Base-by-base conservation (phyloP, 1,140 invertebrate species). In the Apis dorsata region DNA sequence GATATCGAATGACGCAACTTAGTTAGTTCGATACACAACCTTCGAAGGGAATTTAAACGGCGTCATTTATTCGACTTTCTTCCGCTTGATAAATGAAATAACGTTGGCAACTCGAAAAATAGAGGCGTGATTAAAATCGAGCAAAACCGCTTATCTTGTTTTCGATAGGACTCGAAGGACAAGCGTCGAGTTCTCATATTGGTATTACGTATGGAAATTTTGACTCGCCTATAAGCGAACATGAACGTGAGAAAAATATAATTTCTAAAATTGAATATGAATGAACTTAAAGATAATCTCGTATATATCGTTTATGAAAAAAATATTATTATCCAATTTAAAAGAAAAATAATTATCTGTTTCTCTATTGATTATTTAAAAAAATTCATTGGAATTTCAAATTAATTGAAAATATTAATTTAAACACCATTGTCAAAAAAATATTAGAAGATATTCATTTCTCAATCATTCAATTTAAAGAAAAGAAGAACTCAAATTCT, bases 61-160 rank as follows among this genome's bases (percentile, higher is more conserved):
- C 9, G 28, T 5, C 12, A 19, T 70, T 60, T 68, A 15, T 53
- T 49, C 10, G 15, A 66, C 24, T 28, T 44, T 24, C 11, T 12
- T 28, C 9, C n/a, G 53, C 44, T 15, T 53, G 53, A 7, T 34
- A 13, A 59, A 73, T 44, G 28, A 57, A 44, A 59, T 15, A 28
- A 21, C 34, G 34, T 44, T 44, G 34, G 34, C 34, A 44, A 44
- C 34, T 44, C 34, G 34, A 44, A 44, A 44, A 44, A 44, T 5
- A 44, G 5, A 44, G 34, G 5, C 34, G 34, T 17, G 68, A 19
- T 59, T 62, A 63, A 63, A 81, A 28, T 76, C 49, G 53, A 44
- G 49, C 59, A 44, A n/a, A 10, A 1, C 11, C 53, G 73, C 73
- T 82, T 82, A 77, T 77, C 79, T 75, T 81, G 79, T 81, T 81